Percentiles rank a stretch among this genome's conserved stretches.
These are phyloP conservation scores for Apis florea DNA, from an alignment of 1,140 invertebrate species.

Conservation along the genomic window DNA sequence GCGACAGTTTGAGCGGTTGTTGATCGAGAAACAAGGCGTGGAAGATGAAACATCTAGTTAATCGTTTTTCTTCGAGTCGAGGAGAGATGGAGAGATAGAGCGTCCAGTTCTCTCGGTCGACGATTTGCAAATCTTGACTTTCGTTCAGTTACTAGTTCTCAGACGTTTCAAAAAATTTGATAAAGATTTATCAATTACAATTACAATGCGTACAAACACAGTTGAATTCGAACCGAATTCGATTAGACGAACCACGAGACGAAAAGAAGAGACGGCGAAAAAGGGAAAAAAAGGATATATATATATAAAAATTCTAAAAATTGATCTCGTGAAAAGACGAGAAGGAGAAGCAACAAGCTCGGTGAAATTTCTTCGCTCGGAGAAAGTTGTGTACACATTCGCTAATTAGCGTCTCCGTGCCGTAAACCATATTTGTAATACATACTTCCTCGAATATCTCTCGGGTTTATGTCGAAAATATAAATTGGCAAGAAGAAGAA, in stretches of 20 bases:
- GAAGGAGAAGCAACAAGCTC: too few species aligned
- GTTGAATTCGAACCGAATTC: too few species aligned
- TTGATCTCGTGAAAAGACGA: background rate
- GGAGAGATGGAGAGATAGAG: conserved; percentile 1
- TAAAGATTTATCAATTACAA: too few species aligned
- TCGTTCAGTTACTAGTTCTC: background rate
- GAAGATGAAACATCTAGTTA: background rate
- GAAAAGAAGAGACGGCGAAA: background rate
- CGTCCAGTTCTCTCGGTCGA: background rate
- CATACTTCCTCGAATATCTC: background rate
- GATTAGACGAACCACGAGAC: too few species aligned
- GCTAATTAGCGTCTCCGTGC: background rate
- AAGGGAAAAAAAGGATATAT: too few species aligned
- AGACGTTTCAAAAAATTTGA: too few species aligned
- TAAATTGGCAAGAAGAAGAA: too few species aligned
- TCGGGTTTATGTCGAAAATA: background rate
- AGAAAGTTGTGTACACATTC: background rate
- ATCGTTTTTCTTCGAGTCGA: background rate
- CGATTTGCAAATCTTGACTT: conserved; percentile 13
- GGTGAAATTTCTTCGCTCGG: conserved; percentile 20
- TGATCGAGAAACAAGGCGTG: too few species aligned
- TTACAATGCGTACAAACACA: too few species aligned
- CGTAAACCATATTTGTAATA: background rate
- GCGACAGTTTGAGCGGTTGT: too few species aligned
- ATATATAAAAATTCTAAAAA: too few species aligned